Evolutionary conservation across 2,797 vertebrate genomes (phyloP).

Genomic region (Melopsittacus undulatus): DNA sequence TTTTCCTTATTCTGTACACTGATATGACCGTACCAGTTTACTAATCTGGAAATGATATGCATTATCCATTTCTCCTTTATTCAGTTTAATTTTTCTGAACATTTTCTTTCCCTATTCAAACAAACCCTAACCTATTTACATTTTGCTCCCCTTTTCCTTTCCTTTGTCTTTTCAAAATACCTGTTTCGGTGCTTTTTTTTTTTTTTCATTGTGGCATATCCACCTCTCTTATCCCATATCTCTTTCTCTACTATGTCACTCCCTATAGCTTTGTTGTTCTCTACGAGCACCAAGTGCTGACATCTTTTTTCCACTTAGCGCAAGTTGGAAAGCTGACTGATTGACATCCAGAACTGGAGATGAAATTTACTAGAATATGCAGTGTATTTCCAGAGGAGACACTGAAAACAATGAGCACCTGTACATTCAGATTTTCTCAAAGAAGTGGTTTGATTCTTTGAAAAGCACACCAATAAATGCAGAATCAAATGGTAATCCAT

Average conservation of each 20-base stretch:
- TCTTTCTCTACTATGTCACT: neutral
- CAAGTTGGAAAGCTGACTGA: neutral
- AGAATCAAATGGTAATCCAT: neutral
- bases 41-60: neutral
- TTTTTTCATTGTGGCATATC: neutral
- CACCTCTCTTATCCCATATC: neutral
- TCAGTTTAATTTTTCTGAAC: neutral
- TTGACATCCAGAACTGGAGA: neutral
- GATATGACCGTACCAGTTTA: neutral
- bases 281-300: neutral
- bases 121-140: neutral
- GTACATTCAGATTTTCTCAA: neutral
- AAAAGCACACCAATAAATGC: neutral
- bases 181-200: neutral
- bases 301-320: neutral
- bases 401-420: accelerated
- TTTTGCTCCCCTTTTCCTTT: neutral
- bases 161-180: neutral
- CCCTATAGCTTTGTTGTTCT: neutral
- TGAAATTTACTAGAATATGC: neutral
- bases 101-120: neutral
- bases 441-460: neutral
- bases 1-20: neutral
- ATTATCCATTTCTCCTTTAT: neutral
- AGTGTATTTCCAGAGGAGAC: neutral